phyloP scores from a whole-genome alignment of 2,888 invertebrate species.

The Heliconius charithonia region DNA sequence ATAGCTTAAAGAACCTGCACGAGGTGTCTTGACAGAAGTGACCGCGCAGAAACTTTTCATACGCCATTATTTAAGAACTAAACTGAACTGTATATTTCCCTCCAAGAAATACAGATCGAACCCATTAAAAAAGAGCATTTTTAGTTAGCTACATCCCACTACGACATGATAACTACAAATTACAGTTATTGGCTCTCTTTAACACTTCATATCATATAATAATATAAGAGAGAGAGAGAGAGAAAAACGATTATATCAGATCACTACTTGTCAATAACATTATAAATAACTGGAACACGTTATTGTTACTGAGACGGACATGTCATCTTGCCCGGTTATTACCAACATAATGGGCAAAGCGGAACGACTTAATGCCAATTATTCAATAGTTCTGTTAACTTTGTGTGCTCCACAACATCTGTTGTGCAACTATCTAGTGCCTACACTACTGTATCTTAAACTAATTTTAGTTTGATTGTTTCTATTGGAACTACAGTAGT shows the following conservation, averaged over 20 bases:
- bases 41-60: too few relatives aligned
- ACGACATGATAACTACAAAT: not conserved
- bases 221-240: not conserved
- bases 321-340: constrained; percentile 8
- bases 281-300: not conserved
- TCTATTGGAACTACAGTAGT: not conserved
- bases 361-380: constrained; percentile 20
- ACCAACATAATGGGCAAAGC: constrained; percentile 1
- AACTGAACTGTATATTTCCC: too few relatives aligned
- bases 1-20: too few relatives aligned
- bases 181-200: not conserved
- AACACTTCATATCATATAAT: not conserved
- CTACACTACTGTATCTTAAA: not conserved
- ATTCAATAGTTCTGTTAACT: constrained; percentile 24
- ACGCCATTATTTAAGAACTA: too few relatives aligned
- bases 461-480: not conserved
- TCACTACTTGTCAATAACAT: not conserved
- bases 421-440: constrained; percentile 3
- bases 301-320: constrained; percentile 23
- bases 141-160: too few relatives aligned
- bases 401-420: constrained; percentile 3
- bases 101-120: not conserved
- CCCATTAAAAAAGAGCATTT: not conserved
- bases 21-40: too few relatives aligned
- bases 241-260: not conserved